Evolutionary conservation across 1,140 invertebrate genomes (phyloP).

Genomic region (Drosophila rufa): DNA sequence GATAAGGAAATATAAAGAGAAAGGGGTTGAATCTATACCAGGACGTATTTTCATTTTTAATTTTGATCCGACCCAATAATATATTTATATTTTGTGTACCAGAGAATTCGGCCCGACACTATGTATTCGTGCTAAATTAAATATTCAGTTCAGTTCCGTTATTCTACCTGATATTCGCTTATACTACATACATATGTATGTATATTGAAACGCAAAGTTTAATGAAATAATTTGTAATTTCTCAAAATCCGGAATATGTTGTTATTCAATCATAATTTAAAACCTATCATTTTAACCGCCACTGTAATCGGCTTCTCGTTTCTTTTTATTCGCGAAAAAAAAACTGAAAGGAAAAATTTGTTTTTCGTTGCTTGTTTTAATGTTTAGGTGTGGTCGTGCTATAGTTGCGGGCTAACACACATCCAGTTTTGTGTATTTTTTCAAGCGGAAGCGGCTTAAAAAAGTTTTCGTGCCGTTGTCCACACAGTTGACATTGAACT

Average conservation of each 20-base stretch:
- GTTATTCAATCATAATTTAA: no score
- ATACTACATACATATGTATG: neutral
- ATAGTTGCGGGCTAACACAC: slow-evolving; percentile 62
- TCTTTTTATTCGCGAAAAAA: slow-evolving; percentile 32
- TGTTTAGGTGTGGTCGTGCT: slow-evolving; percentile 79
- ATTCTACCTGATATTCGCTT: no score
- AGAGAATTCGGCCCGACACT: no score
- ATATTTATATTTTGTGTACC: no score
- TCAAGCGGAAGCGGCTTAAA: slow-evolving; percentile 65
- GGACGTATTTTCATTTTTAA: no score
- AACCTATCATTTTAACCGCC: slow-evolving; percentile 3
- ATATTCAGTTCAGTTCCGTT: no score
- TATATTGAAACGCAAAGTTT: neutral
- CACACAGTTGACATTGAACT: slow-evolving; percentile 79
- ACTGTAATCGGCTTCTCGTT: slow-evolving; percentile 21
- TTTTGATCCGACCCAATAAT: no score
- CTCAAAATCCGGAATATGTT: neutral
- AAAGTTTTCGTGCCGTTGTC: slow-evolving; percentile 49
- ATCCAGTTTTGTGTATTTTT: slow-evolving; percentile 32
- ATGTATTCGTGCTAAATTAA: no score
- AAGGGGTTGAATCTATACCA: no score
- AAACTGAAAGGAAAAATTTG: slow-evolving; percentile 34
- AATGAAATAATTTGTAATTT: neutral
- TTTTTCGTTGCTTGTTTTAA: slow-evolving; percentile 63
- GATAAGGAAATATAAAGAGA: no score